Evolutionary conservation across 2,113 vertebrate genomes (phyloP).

Genomic region (Aegotheles bennettii): DNA sequence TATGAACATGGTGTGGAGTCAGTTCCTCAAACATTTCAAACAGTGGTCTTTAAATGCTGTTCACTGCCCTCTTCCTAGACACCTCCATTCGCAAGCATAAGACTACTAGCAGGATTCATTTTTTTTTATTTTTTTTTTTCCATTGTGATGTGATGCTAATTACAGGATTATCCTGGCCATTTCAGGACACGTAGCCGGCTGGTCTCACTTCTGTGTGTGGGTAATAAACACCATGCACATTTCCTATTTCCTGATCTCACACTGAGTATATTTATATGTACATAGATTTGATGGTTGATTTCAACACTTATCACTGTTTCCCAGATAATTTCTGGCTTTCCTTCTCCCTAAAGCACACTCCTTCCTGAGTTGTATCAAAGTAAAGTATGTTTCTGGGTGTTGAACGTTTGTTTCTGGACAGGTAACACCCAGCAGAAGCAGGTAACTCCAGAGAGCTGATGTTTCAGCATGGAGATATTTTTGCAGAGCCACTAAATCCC

Average conservation of each 20-base stretch:
- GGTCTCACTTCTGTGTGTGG: not conserved
- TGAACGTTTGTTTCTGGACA: conserved; percentile 21
- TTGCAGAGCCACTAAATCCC: not conserved
- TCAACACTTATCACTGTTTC: conserved; percentile 45
- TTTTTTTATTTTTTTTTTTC: not conserved
- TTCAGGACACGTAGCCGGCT: not conserved
- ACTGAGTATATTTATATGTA: conserved; percentile 12
- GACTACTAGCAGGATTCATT: not conserved
- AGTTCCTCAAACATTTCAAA: not conserved
- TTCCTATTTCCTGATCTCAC: conserved; percentile 57
- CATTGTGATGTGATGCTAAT: not conserved
- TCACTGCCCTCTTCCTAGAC: not conserved
- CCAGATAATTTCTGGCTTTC: conserved; percentile 17
- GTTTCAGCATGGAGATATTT: conserved; percentile 1
- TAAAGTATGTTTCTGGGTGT: conserved; percentile 26
- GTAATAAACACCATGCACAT: conserved; percentile 27
- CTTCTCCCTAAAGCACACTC: not conserved
- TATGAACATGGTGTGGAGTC: not conserved
- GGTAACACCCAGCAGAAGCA: conserved; percentile 39
- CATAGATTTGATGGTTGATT: conserved; percentile 3
- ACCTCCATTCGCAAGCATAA: not conserved
- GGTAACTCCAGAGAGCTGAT: not conserved
- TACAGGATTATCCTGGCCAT: not conserved
- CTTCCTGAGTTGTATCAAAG: conserved; percentile 40
- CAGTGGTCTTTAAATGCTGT: not conserved